Evolutionary conservation across 2,888 invertebrate species (phyloP).

Genomic region (Polydrusus cervinus): DNA sequence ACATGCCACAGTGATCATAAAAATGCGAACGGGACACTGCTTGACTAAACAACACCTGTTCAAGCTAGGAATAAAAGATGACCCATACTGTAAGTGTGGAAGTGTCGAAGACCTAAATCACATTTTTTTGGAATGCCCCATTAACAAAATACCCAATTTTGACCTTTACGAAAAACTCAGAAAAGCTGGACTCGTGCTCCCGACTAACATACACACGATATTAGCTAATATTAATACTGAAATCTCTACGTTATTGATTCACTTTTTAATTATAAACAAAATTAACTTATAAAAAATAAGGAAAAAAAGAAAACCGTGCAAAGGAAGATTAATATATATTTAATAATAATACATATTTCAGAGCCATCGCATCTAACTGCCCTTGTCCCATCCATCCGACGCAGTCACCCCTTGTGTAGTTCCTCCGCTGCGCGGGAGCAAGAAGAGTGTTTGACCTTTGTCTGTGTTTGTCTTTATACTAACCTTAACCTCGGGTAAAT

Average conservation of each 20-base stretch:
- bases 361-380: background rate
- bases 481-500: too few relatives aligned
- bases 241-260: background rate
- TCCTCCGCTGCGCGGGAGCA: conserved; percentile 7
- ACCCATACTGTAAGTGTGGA: conserved; percentile 24
- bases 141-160: background rate
- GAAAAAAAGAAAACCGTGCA: too few relatives aligned
- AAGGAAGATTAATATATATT: too few relatives aligned
- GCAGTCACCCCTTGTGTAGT: background rate
- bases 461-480: background rate
- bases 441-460: background rate
- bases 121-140: too few relatives aligned
- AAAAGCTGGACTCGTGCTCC: background rate
- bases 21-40: conserved; percentile 32
- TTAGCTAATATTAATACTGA: background rate
- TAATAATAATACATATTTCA: background rate
- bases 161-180: conserved; percentile 8
- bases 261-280: background rate
- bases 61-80: conserved; percentile 6
- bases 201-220: background rate
- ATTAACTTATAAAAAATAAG: background rate
- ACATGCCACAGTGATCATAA: conserved; percentile 17
- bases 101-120: conserved; percentile 4
- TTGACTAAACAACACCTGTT: background rate
- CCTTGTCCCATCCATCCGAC: background rate